These are phyloP conservation scores for Myzus persicae DNA, from an alignment of 1,140 invertebrate genomes.

Conservation along the genomic window DNA sequence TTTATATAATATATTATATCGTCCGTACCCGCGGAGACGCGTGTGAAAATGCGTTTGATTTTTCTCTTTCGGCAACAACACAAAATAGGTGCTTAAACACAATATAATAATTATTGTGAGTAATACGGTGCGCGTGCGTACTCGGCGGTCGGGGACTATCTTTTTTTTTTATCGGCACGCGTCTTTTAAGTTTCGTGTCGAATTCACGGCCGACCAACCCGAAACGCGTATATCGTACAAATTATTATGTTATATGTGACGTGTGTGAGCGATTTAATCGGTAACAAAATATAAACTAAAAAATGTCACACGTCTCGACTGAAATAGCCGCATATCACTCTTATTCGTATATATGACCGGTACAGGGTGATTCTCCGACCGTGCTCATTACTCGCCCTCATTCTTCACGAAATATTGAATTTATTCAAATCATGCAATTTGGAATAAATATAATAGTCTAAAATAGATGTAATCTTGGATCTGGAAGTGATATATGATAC, in stretches of 20 bases:
- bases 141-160: background rate
- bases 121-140: background rate
- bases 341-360: background rate
- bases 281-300: background rate
- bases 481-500: too few species aligned
- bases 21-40: background rate
- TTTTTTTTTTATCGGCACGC: slow-evolving; percentile 9
- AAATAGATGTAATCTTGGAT: too few species aligned
- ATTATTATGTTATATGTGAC: background rate
- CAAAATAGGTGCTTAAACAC: background rate
- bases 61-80: background rate
- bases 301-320: background rate
- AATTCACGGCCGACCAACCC: background rate
- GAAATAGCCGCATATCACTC: background rate
- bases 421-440: too few species aligned
- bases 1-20: background rate
- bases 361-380: too few species aligned
- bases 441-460: too few species aligned
- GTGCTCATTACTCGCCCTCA: too few species aligned
- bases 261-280: background rate
- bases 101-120: background rate
- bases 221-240: background rate
- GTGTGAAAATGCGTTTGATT: background rate
- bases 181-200: background rate
- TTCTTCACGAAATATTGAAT: too few species aligned